phyloP scores from a whole-genome alignment of 2,888 invertebrate genomes.

The Sarcophaga rosellei region DNA sequence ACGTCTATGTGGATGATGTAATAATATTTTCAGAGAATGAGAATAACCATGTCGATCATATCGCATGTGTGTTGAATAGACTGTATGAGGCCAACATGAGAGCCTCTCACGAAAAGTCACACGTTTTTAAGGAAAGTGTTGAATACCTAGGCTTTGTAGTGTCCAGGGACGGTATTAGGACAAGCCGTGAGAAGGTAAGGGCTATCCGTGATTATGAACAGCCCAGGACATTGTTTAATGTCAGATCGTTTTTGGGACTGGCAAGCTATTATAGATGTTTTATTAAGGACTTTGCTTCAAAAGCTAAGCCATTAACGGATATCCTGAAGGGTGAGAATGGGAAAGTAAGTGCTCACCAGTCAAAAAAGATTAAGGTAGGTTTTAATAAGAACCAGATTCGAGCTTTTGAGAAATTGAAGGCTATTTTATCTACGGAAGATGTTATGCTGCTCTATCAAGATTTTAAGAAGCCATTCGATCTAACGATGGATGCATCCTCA shows the following conservation, averaged over 20 bases:
- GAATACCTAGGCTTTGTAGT: slow-evolving; percentile 42
- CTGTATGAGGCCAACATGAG: slow-evolving; percentile 62
- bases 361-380: slow-evolving; percentile 47
- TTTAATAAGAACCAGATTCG: slow-evolving; percentile 53
- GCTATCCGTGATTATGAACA: slow-evolving; percentile 14
- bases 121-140: slow-evolving; percentile 53
- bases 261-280: background rate
- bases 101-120: slow-evolving; percentile 52
- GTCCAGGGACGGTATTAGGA: slow-evolving; percentile 24
- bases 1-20: slow-evolving; percentile 50
- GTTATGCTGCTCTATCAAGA: slow-evolving; percentile 60
- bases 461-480: slow-evolving; percentile 61
- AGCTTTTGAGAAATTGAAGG: slow-evolving; percentile 61
- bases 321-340: slow-evolving; percentile 68
- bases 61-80: slow-evolving; percentile 43
- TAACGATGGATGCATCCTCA: slow-evolving; percentile 57
- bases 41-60: slow-evolving; percentile 46
- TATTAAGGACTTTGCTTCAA: slow-evolving; percentile 64
- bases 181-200: slow-evolving; percentile 25
- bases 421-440: slow-evolving; percentile 52
- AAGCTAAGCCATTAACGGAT: slow-evolving; percentile 66
- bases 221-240: slow-evolving; percentile 20
- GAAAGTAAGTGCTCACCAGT: slow-evolving; percentile 56
- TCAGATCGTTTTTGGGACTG: slow-evolving; percentile 44
- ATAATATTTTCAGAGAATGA: slow-evolving; percentile 52